Evolutionary conservation across 1,140 invertebrate genomes (phyloP).

Genomic region (Trachelipus rathkii): DNA sequence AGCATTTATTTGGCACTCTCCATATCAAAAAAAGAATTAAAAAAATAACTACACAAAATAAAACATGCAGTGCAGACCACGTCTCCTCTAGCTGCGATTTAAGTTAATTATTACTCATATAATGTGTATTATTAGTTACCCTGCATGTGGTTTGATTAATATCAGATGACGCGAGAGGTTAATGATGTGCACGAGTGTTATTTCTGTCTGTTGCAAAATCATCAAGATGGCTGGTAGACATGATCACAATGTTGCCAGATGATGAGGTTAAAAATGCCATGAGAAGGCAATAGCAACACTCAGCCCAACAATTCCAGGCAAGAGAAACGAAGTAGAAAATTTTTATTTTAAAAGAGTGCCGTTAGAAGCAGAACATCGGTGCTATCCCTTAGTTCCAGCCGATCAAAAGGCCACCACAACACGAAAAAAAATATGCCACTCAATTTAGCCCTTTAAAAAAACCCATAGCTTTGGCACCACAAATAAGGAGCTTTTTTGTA

Average conservation of each 20-base stretch:
- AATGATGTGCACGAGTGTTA: constrained; percentile 42
- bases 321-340: constrained; percentile 11
- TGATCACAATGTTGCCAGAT: constrained; percentile 30
- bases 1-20: constrained; percentile 42
- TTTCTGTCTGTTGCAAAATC: constrained; percentile 39
- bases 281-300: constrained; percentile 36
- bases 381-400: background rate
- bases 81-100: constrained; percentile 44
- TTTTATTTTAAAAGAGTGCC: constrained; percentile 16
- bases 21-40: constrained; percentile 35
- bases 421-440: background rate
- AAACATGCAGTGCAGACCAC: constrained; percentile 44
- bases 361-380: constrained; percentile 3
- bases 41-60: constrained; percentile 39
- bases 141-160: constrained; percentile 42
- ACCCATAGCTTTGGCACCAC: background rate
- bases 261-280: constrained; percentile 3
- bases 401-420: background rate
- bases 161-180: constrained; percentile 42
- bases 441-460: background rate
- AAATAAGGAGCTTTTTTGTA: constrained; percentile 11
- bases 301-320: constrained; percentile 37
- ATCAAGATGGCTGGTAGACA: constrained; percentile 38
- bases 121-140: constrained; percentile 44
- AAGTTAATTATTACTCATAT: constrained; percentile 39